A percentile compares a stretch with the other conserved stretches of the same genome.
Evolutionary conservation across 2,113 vertebrate genomes (phyloP).

Genomic region (Passerina amoena): DNA sequence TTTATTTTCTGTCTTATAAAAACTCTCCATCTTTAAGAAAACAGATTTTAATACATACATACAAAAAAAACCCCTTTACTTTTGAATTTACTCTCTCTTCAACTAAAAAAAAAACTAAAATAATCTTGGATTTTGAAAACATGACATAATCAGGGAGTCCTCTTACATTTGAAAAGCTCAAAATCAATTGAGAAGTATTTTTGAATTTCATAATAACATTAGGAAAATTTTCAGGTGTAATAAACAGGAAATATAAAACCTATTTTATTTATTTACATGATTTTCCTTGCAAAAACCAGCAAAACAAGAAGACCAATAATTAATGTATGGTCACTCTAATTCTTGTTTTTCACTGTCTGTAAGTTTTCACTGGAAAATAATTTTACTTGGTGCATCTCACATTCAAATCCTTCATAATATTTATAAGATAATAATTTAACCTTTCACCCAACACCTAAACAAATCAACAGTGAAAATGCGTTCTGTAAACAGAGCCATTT

Average conservation of each 20-base stretch:
- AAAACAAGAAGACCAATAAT: neutral
- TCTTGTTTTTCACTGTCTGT: neutral
- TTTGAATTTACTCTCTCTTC: neutral
- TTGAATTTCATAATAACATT: neutral
- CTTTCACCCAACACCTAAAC: neutral
- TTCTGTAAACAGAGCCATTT: neutral
- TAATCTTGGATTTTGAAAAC: neutral
- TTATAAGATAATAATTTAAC: neutral
- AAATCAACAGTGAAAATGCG: neutral
- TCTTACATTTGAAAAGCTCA: neutral
- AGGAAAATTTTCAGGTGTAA: neutral
- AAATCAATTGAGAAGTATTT: neutral
- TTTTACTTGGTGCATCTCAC: neutral
- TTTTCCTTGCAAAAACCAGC: neutral
- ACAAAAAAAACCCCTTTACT: neutral
- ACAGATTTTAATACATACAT: neutral
- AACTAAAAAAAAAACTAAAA: neutral
- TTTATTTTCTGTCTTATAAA: neutral
- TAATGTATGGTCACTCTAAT: neutral
- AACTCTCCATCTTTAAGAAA: neutral
- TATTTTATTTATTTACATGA: neutral
- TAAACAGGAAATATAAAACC: neutral
- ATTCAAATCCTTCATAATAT: neutral
- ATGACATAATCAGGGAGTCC: neutral
- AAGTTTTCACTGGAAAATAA: neutral